Percentiles rank a stretch among this genome's conserved stretches.
Conservation (phyloP, 2,797 vertebrate genomes). For the Corythornis leucogaster region DNA sequence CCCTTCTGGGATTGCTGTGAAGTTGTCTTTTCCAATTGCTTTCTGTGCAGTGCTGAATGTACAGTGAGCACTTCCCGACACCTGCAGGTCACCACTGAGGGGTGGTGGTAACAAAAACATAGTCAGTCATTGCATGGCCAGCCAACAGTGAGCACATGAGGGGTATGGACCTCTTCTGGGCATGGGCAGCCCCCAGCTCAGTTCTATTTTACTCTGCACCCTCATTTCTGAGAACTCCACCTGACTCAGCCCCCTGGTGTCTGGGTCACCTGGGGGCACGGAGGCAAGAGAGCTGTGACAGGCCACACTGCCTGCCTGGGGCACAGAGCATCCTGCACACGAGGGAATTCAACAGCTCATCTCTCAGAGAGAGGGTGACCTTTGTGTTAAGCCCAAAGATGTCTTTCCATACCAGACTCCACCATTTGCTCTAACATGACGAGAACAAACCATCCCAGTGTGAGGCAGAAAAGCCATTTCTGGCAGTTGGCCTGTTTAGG, state of each 20-base stretch:
- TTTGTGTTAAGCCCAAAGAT: background rate
- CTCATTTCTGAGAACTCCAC: background rate
- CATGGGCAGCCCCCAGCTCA: rapidly evolving
- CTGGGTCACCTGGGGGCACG: rapidly evolving
- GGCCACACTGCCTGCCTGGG: rapidly evolving
- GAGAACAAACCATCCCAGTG: background rate
- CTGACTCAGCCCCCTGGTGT: rapidly evolving
- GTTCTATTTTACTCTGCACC: background rate
- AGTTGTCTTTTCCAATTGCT: constrained; percentile 97
- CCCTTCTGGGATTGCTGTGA: constrained; percentile 96
- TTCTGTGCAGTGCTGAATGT: constrained; percentile 98
- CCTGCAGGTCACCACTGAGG: constrained; percentile 91
- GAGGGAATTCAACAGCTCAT: background rate
- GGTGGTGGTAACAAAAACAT: background rate
- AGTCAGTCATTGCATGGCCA: background rate
- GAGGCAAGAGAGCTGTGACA: background rate
- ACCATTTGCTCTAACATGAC: background rate
- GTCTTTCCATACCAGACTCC: background rate
- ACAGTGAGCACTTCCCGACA: constrained; percentile 94
- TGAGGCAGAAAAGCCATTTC: background rate
- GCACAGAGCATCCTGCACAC: background rate
- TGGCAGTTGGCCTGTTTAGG: background rate
- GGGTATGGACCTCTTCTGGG: background rate
- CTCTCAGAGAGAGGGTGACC: background rate
- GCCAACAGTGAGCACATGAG: background rate